Evolutionary conservation across 2,797 vertebrate genomes (phyloP).

Genomic region (Podarcis lilfordi): DNA sequence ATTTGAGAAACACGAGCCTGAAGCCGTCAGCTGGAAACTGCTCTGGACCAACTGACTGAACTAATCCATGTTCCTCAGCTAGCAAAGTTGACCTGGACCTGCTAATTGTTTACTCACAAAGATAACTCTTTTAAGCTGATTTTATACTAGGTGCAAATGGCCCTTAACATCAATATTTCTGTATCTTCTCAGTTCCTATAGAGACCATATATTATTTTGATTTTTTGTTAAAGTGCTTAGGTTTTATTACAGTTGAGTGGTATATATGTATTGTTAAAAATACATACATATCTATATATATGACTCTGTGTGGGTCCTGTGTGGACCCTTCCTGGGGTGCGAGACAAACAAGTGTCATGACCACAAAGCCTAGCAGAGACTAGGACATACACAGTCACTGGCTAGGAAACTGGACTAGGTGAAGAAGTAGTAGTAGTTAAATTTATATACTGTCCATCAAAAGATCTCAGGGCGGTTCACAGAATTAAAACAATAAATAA

Average conservation of each 20-base stretch:
- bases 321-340: neutral
- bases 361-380: too few relatives aligned
- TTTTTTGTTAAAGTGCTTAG: too few relatives aligned
- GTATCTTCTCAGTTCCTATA: rapidly evolving
- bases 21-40: neutral
- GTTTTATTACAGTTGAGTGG: too few relatives aligned
- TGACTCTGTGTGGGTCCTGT: too few relatives aligned
- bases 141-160: neutral
- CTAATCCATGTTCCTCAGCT: neutral
- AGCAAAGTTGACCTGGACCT: neutral
- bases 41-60: neutral
- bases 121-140: neutral
- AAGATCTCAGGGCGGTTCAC: too few relatives aligned
- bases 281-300: too few relatives aligned
- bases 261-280: too few relatives aligned
- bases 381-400: too few relatives aligned
- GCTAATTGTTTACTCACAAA: neutral
- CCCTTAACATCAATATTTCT: neutral
- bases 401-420: too few relatives aligned
- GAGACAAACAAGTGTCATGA: neutral
- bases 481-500: too few relatives aligned
- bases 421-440: too few relatives aligned
- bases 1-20: neutral
- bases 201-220: neutral
- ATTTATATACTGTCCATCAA: too few relatives aligned